A percentile compares a stretch with the other conserved stretches of the same genome.
These are phyloP conservation scores for Momotus momota DNA, from an alignment of 2,797 vertebrate species.

Conservation along the genomic window DNA sequence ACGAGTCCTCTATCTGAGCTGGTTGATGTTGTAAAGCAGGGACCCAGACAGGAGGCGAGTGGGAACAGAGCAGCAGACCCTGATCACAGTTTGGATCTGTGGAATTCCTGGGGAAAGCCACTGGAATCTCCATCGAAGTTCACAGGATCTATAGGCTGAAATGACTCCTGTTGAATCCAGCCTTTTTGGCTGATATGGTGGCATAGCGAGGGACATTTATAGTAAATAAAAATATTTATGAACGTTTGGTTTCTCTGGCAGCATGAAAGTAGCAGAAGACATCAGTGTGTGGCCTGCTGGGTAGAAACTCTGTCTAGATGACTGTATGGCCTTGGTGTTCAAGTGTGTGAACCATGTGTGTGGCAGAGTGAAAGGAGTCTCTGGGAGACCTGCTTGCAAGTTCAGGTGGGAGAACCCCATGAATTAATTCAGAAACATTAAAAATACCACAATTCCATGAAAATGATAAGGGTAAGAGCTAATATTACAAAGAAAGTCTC, in stretches of 20 bases:
- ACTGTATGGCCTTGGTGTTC: neutral
- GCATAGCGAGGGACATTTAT: neutral
- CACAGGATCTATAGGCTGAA: neutral
- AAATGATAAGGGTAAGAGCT: conserved; percentile 18
- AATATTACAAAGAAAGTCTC: conserved; percentile 11
- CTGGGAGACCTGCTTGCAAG: neutral
- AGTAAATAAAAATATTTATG: neutral
- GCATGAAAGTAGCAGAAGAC: neutral
- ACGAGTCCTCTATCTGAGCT: neutral
- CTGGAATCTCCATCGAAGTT: neutral
- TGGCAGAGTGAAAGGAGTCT: neutral
- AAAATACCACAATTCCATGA: conserved; percentile 5
- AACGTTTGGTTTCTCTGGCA: neutral
- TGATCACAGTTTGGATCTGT: neutral
- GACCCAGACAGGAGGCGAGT: neutral
- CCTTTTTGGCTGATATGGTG: neutral
- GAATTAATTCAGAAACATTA: conserved; percentile 16
- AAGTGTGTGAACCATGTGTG: neutral
- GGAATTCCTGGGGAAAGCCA: neutral
- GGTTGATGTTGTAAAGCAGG: neutral
- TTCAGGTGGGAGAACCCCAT: conserved; percentile 7
- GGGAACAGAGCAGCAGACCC: neutral
- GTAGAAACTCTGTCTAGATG: neutral
- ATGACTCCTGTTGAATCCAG: neutral
- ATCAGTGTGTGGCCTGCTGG: neutral